phyloP scores from a whole-genome alignment of 2,113 vertebrate species.

The Barnardius zonarius region DNA sequence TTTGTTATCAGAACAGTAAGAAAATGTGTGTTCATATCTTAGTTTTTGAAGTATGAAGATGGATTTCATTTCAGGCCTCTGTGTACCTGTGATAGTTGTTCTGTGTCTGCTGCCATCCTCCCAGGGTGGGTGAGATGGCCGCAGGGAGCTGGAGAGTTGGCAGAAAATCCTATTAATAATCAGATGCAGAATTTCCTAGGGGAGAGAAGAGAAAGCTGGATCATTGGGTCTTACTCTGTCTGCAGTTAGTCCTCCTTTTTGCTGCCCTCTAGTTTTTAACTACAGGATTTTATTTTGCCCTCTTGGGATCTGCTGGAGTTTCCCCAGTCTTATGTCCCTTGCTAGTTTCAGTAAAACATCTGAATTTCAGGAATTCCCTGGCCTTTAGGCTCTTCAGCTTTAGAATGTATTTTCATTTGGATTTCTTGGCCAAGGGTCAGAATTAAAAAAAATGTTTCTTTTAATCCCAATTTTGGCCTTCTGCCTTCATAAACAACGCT shows the following conservation, averaged over 20 bases:
- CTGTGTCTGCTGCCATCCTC: neutral
- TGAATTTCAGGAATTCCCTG: neutral
- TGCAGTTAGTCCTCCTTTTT: neutral
- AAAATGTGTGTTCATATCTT: neutral
- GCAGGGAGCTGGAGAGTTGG: neutral
- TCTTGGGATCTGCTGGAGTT: neutral
- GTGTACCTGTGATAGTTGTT: neutral
- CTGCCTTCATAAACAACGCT: neutral
- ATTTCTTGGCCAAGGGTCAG: neutral
- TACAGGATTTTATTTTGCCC: neutral
- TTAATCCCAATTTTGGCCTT: neutral
- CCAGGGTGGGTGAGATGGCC: neutral
- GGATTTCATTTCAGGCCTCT: neutral
- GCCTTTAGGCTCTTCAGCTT: neutral
- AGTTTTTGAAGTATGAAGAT: neutral
- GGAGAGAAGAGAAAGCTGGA: neutral
- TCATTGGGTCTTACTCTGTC: neutral
- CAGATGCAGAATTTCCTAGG: neutral
- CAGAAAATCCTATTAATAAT: neutral
- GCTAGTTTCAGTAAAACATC: neutral
- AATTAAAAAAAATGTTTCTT: neutral
- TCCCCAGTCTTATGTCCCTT: neutral
- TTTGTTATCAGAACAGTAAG: neutral
- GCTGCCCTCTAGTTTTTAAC: neutral
- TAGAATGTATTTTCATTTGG: neutral